Evolutionary conservation across 2,113 vertebrate species (phyloP).

Genomic region (Aplodontia rufa): DNA sequence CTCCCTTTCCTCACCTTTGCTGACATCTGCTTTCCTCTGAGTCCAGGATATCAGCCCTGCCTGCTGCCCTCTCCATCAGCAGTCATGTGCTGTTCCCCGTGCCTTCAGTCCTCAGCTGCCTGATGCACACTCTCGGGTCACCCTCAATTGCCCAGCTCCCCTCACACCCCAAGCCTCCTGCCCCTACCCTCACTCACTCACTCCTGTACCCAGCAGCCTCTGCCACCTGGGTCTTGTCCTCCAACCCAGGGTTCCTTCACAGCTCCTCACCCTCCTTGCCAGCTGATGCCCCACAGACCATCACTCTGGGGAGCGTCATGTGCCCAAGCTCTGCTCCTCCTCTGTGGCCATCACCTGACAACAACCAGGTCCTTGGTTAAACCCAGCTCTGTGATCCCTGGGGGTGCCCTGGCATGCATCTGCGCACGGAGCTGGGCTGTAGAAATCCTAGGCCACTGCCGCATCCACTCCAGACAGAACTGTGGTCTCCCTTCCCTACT

Average conservation of each 20-base stretch:
- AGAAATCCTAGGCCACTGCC: not conserved
- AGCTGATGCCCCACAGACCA: not conserved
- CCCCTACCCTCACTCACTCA: not conserved
- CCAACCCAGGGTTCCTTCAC: too few species aligned
- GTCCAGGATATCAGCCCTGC: not conserved
- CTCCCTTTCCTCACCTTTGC: not conserved
- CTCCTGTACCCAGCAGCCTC: not conserved
- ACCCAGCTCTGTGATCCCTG: not conserved
- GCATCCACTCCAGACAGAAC: not conserved
- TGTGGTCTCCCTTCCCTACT: too few species aligned
- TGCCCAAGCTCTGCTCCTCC: not conserved
- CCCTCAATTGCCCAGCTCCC: too few species aligned
- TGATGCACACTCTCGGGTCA: rapidly evolving
- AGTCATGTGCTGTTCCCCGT: not conserved
- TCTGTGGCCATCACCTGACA: not conserved
- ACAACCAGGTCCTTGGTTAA: too few species aligned
- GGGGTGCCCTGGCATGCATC: not conserved
- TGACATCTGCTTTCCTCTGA: not conserved
- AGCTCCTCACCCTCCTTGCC: not conserved
- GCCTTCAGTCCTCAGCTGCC: not conserved
- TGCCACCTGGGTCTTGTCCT: rapidly evolving
- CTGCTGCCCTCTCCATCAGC: rapidly evolving
- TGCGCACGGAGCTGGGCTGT: not conserved
- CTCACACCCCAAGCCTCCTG: not conserved
- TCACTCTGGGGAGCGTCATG: too few species aligned